Percentiles rank a stretch among this genome's conserved stretches.
Conservation (phyloP, 2,113 vertebrate species). For the Chionis minor region DNA sequence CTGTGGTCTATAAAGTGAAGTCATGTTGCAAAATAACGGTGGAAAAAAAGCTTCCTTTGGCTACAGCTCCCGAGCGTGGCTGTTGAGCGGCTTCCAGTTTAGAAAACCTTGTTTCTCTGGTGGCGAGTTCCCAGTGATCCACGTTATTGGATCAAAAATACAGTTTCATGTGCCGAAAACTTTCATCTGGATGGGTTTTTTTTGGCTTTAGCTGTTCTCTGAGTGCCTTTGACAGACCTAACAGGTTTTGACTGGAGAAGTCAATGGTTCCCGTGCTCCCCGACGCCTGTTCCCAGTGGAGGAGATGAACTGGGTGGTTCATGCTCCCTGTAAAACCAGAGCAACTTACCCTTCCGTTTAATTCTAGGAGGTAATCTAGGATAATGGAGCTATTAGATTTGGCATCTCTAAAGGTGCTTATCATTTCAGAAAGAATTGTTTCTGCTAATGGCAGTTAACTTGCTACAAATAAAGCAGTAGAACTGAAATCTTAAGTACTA, state of each 20-base stretch:
- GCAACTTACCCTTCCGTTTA: constrained; percentile 16
- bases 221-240: neutral
- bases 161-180: neutral
- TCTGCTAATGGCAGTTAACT: constrained; percentile 47
- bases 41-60: neutral
- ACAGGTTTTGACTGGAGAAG: neutral
- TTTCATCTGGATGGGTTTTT: neutral
- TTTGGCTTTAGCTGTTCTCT: neutral
- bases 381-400: constrained; percentile 66
- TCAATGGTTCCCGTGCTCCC: neutral
- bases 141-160: neutral
- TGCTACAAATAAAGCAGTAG: constrained; percentile 43
- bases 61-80: neutral
- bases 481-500: constrained; percentile 1
- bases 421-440: constrained; percentile 63
- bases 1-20: neutral
- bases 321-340: neutral
- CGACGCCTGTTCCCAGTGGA: neutral
- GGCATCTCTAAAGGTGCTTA: constrained; percentile 60
- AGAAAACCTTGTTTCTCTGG: neutral
- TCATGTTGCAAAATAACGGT: neutral
- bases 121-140: neutral
- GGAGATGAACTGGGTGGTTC: neutral
- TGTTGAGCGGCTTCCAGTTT: neutral
- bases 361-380: constrained; percentile 48